These are phyloP conservation scores for Clostera curtula DNA, from an alignment of 2,888 invertebrate species.

Conservation along the genomic window DNA sequence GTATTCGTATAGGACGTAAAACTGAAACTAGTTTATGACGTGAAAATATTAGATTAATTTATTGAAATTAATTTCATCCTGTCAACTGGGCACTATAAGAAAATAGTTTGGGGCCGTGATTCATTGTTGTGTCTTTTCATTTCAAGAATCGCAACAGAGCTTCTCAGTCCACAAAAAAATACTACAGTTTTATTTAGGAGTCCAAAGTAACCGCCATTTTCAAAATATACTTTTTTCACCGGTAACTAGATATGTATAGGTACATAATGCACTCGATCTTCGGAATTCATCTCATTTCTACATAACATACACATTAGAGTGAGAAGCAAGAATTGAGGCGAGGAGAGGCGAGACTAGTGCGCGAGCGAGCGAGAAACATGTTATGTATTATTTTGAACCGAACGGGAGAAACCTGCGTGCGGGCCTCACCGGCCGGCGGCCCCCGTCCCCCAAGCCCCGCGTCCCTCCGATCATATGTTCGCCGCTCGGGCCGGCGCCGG, in stretches of 20 bases:
- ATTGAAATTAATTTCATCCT: too few species aligned
- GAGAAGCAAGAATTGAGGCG: slow-evolving; percentile 27
- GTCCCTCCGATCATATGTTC: slow-evolving; percentile 68
- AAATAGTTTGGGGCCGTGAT: too few species aligned
- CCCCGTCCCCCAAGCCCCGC: slow-evolving; percentile 42
- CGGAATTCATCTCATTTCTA: slow-evolving; percentile 39
- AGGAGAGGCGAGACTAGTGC: slow-evolving; percentile 27
- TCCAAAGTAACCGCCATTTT: neutral
- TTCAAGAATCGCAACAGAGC: too few species aligned
- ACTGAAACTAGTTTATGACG: too few species aligned
- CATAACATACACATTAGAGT: slow-evolving; percentile 21
- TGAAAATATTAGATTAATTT: too few species aligned
- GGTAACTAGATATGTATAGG: neutral
- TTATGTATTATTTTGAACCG: slow-evolving; percentile 64
- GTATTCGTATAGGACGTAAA: too few species aligned
- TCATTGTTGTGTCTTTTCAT: too few species aligned
- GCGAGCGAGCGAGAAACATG: slow-evolving; percentile 59
- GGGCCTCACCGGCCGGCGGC: slow-evolving; percentile 59
- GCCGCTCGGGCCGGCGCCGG: slow-evolving; percentile 43
- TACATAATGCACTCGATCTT: slow-evolving; percentile 5
- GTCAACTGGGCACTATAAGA: too few species aligned
- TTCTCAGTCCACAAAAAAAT: too few species aligned
- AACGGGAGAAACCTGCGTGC: slow-evolving; percentile 73
- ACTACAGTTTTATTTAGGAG: too few species aligned
- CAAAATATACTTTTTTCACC: neutral